Percentiles rank a stretch among this genome's conserved stretches.
Conservation (phyloP, 2,888 invertebrate species). For the Cosmia pyralina region DNA sequence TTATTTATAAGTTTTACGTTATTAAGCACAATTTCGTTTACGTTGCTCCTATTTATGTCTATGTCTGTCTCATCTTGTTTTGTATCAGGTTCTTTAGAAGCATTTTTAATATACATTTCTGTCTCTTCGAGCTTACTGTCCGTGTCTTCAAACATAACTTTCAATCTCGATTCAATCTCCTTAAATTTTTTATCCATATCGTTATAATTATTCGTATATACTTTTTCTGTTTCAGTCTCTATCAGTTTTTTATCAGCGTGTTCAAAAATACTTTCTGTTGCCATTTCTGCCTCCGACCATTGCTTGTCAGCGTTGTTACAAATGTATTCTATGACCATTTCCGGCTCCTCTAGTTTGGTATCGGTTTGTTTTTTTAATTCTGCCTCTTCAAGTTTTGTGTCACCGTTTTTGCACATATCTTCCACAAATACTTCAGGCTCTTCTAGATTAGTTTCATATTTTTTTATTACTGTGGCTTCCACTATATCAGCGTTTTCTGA, state of each 20-base stretch:
- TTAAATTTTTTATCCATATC: slow-evolving; percentile 36
- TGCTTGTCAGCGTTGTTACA: not conserved
- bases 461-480: not conserved
- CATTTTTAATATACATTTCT: not conserved
- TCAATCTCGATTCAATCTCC: slow-evolving; percentile 22
- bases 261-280: not conserved
- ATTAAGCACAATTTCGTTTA: slow-evolving; percentile 23
- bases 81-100: slow-evolving; percentile 1
- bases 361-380: not conserved
- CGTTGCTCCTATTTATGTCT: not conserved
- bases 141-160: slow-evolving; percentile 16
- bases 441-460: not conserved
- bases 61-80: not conserved
- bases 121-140: slow-evolving; percentile 4
- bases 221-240: slow-evolving; percentile 2
- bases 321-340: not conserved
- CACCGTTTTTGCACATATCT: not conserved
- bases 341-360: not conserved
- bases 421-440: not conserved
- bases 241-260: not conserved
- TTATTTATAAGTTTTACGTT: not conserved
- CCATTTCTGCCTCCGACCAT: not conserved
- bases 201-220: not conserved
- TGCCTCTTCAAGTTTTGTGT: not conserved
- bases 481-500: not conserved